Base-by-base conservation (phyloP, 2,888 invertebrate genomes). In the Lamellibrachia columna region DNA sequence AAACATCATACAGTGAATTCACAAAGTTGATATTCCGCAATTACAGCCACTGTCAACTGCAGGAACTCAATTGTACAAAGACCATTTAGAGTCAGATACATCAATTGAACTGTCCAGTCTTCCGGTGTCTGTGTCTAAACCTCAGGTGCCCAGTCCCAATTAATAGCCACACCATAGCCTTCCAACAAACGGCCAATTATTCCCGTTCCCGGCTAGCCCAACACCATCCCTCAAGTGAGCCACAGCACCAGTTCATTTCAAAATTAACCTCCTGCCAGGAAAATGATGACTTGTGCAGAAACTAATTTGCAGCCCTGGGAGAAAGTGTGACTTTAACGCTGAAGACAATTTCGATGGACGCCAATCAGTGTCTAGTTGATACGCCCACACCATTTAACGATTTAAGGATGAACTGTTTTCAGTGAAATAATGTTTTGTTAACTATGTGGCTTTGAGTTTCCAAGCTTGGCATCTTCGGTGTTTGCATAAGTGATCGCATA, bases 111-210 rank as follows among this genome's bases (percentile, higher is more conserved):
- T n/a, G n/a, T 75, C n/a, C 75, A 22, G 15, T 22, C 75, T 4
- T 75, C 75, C 75, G 15, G 75, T 75, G 75, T 22, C 22, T 75
- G 15, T 75, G 75, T 75, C 75, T 22, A 75, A 22, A 75, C 22
- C 75, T 75, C 15, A 75, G 75, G 22, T 3, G 1, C 60, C 60
- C 60, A 60, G 11, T 60, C 60, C 60, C 75, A 75, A 75, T 75
- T 75, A 75, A 75, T 22, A 75, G 22, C 75, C 22, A 75, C n/a
- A 75, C 75, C 22, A 75, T 75, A n/a, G 22, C 15, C 75, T 75
- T 40, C 75, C n/a, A n/a, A n/a, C 75, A 75, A 75, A 75, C n/a
- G n/a, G 75, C 75, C 75, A 75, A 75, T 75, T 75, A 75, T 75
- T 22, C 75, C 75, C 22, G 22, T 75, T 3, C 22, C 15, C 15